Percentiles rank a stretch among this genome's conserved stretches.
Evolutionary conservation across 2,888 invertebrate species (phyloP).

Genomic region (Pristionchus japonicus): DNA sequence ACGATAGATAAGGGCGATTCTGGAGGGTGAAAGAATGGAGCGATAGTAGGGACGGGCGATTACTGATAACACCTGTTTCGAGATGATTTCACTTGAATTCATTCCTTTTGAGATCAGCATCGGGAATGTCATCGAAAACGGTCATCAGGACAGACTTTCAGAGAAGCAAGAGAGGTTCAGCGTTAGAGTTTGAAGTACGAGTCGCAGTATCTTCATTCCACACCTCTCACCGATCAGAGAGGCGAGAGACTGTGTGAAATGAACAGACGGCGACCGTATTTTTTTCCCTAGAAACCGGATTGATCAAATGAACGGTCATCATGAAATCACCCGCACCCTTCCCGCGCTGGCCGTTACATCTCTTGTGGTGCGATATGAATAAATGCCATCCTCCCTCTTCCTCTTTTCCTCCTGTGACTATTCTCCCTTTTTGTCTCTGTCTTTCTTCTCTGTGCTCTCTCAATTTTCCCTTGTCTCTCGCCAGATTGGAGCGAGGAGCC

Average conservation of each 20-base stretch:
- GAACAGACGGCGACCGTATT: too few species aligned
- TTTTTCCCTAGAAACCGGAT: background rate
- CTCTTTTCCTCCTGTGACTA: conserved; percentile 14
- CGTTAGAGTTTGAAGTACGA: background rate
- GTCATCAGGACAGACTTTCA: too few species aligned
- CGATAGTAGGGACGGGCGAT: too few species aligned
- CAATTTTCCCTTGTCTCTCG: background rate
- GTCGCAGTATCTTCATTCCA: background rate
- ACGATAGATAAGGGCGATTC: background rate
- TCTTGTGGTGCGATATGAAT: conserved; percentile 1
- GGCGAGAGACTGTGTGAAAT: too few species aligned
- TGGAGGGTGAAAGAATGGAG: too few species aligned
- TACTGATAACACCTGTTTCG: too few species aligned
- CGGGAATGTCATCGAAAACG: too few species aligned
- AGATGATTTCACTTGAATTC: too few species aligned
- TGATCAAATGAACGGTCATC: background rate
- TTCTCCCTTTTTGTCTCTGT: conserved; percentile 25
- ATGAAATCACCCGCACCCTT: background rate
- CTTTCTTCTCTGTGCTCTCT: background rate
- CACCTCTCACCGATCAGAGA: too few species aligned
- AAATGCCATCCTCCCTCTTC: conserved; percentile 33
- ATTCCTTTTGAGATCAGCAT: too few species aligned
- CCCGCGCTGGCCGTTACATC: background rate
- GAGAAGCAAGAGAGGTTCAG: too few species aligned
- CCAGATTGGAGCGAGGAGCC: background rate